These are phyloP conservation scores for Zhuqinia jingwanae DNA, from an alignment of 2,888 invertebrate genomes.

Conservation along the genomic window DNA sequence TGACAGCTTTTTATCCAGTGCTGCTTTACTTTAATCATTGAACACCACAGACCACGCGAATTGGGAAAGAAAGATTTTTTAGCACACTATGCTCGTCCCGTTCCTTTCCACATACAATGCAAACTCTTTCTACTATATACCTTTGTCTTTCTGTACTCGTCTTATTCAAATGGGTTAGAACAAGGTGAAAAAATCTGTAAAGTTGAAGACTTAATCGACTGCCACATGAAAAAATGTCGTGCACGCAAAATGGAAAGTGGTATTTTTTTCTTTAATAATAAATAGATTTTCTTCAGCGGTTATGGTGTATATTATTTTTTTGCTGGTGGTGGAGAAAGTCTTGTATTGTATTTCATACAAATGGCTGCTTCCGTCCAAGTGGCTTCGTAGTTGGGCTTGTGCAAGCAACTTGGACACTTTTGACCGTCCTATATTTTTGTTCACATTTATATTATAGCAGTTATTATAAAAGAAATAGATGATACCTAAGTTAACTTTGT, in stretches of 20 bases:
- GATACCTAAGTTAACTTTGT: no score
- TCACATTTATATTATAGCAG: neutral
- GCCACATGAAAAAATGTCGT: slow-evolving; percentile 47
- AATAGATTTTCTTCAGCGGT: slow-evolving; percentile 1
- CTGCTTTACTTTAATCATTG: no score
- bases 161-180: neutral
- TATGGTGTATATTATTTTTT: neutral
- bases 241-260: slow-evolving; percentile 55
- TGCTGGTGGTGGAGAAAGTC: slow-evolving; percentile 3
- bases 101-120: no score
- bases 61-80: no score
- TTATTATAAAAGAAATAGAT: neutral
- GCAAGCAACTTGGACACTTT: neutral
- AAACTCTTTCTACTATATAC: no score
- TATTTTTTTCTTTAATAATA: slow-evolving; percentile 63
- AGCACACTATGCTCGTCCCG: no score
- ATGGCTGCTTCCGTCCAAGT: neutral
- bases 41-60: no score
- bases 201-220: slow-evolving; percentile 61
- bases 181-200: slow-evolving; percentile 55
- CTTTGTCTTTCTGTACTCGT: no score
- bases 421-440: neutral
- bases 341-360: neutral
- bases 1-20: neutral
- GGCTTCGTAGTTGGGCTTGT: neutral